Percentiles rank a stretch among this genome's conserved stretches.
Conservation (phyloP, 92 coral and sea anemone genomes). For the Zoanthus sociatus region DNA sequence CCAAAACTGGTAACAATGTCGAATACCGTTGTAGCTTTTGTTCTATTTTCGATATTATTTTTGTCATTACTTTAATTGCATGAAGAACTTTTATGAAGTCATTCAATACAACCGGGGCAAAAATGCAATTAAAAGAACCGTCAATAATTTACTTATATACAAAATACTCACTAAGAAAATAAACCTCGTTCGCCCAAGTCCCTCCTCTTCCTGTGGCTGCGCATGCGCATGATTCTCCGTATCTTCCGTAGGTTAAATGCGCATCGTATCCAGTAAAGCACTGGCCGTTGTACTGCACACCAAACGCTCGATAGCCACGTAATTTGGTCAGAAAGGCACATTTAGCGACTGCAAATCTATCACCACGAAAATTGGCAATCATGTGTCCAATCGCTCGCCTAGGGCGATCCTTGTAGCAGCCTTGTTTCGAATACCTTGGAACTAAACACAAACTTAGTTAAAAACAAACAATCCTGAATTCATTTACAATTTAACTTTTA, state of each 20-base stretch:
- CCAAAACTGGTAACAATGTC: too few species aligned
- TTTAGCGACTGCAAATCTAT: conserved; percentile 25
- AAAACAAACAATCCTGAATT: too few species aligned
- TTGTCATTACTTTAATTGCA: too few species aligned
- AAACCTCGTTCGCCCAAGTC: neutral
- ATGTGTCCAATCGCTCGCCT: conserved; percentile 32
- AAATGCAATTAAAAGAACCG: too few species aligned
- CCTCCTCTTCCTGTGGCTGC: neutral
- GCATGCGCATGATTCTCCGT: conserved; percentile 34
- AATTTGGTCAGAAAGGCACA: conserved; percentile 29
- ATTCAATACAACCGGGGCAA: too few species aligned
- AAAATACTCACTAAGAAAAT: neutral
- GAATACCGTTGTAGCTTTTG: too few species aligned
- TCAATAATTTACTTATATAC: too few species aligned
- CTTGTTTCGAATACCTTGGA: conserved; percentile 7
- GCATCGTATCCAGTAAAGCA: conserved; percentile 48
- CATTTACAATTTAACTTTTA: too few species aligned
- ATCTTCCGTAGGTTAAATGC: conserved; percentile 27
- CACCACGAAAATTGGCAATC: conserved; percentile 39
- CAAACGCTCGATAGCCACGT: conserved; percentile 34
- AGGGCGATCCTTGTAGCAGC: conserved; percentile 31
- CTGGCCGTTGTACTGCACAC: conserved; percentile 34
- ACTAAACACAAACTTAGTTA: conserved; percentile 6
- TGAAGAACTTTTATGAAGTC: too few species aligned
- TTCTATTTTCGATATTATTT: too few species aligned